Conservation (phyloP, 2,888 invertebrate species). For the Ennomos quercinarius region DNA sequence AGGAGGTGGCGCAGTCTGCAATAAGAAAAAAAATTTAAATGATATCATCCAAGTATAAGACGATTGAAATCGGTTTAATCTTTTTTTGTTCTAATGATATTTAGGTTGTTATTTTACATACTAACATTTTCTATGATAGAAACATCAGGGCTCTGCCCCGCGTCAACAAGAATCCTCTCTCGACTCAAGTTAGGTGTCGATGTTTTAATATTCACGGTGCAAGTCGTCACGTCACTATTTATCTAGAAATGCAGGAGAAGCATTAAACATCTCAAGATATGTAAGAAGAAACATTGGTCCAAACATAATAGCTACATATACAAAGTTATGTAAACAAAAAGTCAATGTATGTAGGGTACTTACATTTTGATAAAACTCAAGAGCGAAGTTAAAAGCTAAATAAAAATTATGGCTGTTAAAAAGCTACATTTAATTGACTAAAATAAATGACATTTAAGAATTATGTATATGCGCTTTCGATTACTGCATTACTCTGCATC, state of each 20-base stretch:
- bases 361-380: background rate
- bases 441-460: background rate
- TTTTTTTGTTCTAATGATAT: too few relatives aligned
- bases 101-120: constrained; percentile 6
- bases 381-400: too few relatives aligned
- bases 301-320: constrained; percentile 44
- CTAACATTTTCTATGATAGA: constrained; percentile 57
- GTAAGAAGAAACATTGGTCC: constrained; percentile 52
- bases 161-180: constrained; percentile 5
- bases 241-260: constrained; percentile 1
- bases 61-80: too few relatives aligned
- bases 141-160: constrained; percentile 44
- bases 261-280: background rate
- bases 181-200: constrained; percentile 50
- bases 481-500: too few relatives aligned
- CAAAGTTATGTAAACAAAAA: background rate
- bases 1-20: too few relatives aligned
- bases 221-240: constrained; percentile 1
- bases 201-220: constrained; percentile 23
- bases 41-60: too few relatives aligned
- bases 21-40: too few relatives aligned
- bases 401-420: too few relatives aligned
- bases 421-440: background rate
- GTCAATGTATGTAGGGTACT: background rate
- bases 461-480: too few relatives aligned